Evolutionary conservation across 2,113 vertebrate species (phyloP).

Genomic region (Eublepharis macularius): DNA sequence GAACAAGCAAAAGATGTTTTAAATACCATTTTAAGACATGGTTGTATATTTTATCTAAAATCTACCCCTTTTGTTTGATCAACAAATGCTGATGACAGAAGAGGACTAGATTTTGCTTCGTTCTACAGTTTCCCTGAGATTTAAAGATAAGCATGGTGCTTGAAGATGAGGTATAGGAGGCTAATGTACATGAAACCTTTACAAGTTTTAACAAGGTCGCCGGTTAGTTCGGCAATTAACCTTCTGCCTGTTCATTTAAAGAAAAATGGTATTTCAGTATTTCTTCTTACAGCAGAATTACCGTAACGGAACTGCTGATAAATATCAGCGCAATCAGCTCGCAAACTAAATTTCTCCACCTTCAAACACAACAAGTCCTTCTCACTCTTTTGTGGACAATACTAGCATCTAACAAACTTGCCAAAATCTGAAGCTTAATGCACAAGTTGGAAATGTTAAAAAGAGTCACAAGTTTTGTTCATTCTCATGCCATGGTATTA

Average conservation of each 20-base stretch:
- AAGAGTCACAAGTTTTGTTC: neutral
- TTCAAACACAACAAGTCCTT: neutral
- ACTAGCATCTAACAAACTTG: neutral
- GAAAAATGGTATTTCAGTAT: slow-evolving; percentile 18
- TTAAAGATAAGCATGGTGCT: neutral
- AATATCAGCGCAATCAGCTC: neutral
- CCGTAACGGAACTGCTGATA: neutral
- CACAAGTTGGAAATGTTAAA: neutral
- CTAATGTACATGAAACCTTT: neutral
- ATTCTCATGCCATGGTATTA: neutral
- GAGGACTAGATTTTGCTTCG: neutral
- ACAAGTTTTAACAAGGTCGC: neutral
- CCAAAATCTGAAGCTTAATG: neutral
- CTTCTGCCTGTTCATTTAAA: neutral
- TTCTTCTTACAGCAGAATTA: slow-evolving; percentile 1
- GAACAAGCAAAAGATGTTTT: neutral
- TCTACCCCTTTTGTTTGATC: neutral
- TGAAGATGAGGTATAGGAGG: neutral
- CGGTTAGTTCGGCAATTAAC: slow-evolving; percentile 16
- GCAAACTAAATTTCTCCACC: neutral
- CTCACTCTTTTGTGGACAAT: neutral
- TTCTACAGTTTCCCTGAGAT: neutral
- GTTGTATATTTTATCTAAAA: neutral
- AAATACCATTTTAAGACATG: neutral
- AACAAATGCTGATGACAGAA: neutral